phyloP scores from a whole-genome alignment of 2,797 vertebrate species.

The Silurus aristotelis region DNA sequence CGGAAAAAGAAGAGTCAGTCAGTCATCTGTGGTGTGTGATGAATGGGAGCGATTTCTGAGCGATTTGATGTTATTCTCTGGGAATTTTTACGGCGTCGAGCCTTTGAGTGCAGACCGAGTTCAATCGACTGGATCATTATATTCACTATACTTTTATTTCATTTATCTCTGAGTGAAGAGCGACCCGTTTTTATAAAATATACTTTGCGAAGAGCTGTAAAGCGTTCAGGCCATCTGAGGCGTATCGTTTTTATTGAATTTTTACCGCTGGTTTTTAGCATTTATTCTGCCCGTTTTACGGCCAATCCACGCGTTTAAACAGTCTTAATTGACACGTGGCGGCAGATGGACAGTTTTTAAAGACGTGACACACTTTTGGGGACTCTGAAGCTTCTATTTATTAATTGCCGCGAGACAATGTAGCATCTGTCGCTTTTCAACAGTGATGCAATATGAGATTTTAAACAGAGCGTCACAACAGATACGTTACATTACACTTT shows the following conservation, averaged over 20 bases:
- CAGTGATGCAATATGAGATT: background rate
- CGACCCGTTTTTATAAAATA: background rate
- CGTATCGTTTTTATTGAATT: background rate
- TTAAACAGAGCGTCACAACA: background rate
- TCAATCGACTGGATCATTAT: slow-evolving; percentile 31
- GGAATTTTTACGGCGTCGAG: slow-evolving; percentile 6
- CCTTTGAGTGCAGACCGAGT: background rate
- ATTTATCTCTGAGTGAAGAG: slow-evolving; percentile 21
- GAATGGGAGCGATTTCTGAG: background rate
- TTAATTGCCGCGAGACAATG: background rate
- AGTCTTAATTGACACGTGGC: background rate
- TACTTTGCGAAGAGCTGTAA: slow-evolving; percentile 1
- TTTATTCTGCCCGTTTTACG: background rate
- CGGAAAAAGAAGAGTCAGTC: background rate
- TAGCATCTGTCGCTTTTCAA: background rate
- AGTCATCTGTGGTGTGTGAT: background rate
- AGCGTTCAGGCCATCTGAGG: slow-evolving; percentile 4
- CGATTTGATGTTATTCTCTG: background rate
- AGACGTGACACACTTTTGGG: background rate
- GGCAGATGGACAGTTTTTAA: slow-evolving; percentile 12
- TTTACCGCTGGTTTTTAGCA: background rate
- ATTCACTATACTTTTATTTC: slow-evolving; percentile 12
- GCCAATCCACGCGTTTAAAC: background rate
- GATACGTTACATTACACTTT: background rate
- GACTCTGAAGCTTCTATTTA: background rate